Evolutionary conservation across 1,140 invertebrate species (phyloP).

Genomic region (Akabosia matsudoensis): DNA sequence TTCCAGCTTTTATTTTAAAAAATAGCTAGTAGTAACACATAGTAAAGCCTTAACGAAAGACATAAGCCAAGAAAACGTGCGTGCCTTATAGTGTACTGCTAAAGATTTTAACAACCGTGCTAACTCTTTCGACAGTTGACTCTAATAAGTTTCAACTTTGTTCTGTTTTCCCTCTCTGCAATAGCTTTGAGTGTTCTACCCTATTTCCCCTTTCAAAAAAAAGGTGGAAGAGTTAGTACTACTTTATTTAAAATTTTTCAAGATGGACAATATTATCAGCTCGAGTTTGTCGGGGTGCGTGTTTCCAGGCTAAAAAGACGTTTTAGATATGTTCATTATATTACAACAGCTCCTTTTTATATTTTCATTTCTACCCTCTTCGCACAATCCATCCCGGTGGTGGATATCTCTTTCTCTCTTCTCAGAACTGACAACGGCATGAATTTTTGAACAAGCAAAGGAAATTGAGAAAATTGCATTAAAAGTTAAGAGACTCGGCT

Average conservation of each 20-base stretch:
- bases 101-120: neutral
- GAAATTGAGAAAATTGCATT: slow-evolving; percentile 12
- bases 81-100: neutral
- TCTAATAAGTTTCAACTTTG: slow-evolving; percentile 13
- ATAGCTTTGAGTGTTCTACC: neutral
- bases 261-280: neutral
- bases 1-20: neutral
- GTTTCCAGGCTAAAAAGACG: no score
- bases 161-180: neutral
- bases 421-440: neutral
- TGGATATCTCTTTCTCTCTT: no score
- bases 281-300: no score
- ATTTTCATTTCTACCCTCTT: no score
- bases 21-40: neutral
- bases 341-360: no score
- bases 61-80: neutral
- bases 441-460: neutral
- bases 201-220: neutral
- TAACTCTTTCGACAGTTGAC: slow-evolving; percentile 16
- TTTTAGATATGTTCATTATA: no score
- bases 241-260: no score
- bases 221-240: no score
- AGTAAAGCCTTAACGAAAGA: slow-evolving; percentile 4
- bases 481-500: neutral
- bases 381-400: no score